Base-by-base conservation (phyloP, 2,797 vertebrate species). In the Natrix natrix region DNA sequence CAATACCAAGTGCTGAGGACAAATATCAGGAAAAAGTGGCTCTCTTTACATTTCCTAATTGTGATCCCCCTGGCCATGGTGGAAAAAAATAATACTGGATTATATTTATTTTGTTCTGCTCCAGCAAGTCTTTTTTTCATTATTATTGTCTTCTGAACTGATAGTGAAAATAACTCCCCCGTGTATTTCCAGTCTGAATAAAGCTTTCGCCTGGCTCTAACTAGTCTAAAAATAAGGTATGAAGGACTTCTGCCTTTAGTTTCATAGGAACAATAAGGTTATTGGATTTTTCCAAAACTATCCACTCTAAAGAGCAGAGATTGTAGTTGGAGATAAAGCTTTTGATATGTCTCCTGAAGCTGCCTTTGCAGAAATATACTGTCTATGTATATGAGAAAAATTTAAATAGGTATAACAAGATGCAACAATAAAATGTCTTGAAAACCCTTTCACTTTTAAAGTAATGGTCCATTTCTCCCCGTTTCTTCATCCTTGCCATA, bases 371-470 rank as follows among this genome's bases (percentile, higher is more conserved):
- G 88, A 20, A 95, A 94, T 83, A 60, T 92, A 92, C 86, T 93
- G 95, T 94, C 48, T 91, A 28, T 86, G 10, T 94, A 78, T 89
- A 91, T 92, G 91, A 28, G 20, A 14, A 78, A 91, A 16, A 95
- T 96, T 86, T 11, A 92, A 78, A 74, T 91, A 95, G 86, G 26
- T 94, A 90, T 96, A 95, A 96, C 66, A 90, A 95, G 95, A 95
- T 91, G 90, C 95, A 95, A 92, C 92, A 91, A 92, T 95, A 94
- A 96, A 96, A 96, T 90, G 92, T 37, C 92, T 93, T 94, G 22
- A 90, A 94, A 60, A 91, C 57, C 48, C 2, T 94, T 94, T 96
- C 91, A 93, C 83, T 93, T 88, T 87, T n/a, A 91, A 95, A 93
- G 63, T 90, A 28, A 48, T 94, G 87, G 74, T 2, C 28, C 10